Evolutionary conservation across 2,797 vertebrate species (phyloP), one percentile per base, ranked within the genome.

Genomic region (Sitta carolinensis): DNA sequence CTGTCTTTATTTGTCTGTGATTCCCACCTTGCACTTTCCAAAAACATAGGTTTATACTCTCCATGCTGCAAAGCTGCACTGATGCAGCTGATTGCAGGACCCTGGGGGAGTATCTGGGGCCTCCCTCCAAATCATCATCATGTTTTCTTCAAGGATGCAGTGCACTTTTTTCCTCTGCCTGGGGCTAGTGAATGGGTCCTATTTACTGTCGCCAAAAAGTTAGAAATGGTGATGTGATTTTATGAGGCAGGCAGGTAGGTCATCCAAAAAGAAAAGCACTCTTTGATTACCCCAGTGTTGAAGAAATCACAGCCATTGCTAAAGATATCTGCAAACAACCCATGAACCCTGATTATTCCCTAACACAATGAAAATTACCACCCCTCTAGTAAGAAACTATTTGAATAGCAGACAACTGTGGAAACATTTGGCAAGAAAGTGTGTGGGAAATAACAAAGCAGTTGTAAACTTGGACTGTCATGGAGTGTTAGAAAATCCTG

Each of bases 351-450:
- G 30, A 36, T 64, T 10, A 2, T 76, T 90, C 63, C 52, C 58
- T 69, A 59, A 21, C 16, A 38, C 14, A 18, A 38, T 52, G 21
- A 76, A 86, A 91, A 87, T 43, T 63, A 84, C 70, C 55, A 57
- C 17, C 9, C 4, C 43, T 9, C 29, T 59, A 75, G 52, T 76
- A 86, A 84, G 55, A 75, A 14, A 13, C 80, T 50, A 78, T 82
- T 43, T 82, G 68, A 92, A 92, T 61, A 94, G 85, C 85, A 94
- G 84, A 91, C 83, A 93, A 94, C 59, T 76, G 63, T 84, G 77
- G 78, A 91, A 94, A 96, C 10, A 8, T 84, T 90, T 92, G 94
- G 85, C 75, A 93, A 90, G 73, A 81, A 91, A 94, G 74, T 40
- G 32, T 7, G 38, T 75, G 67, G 69, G 54, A 91, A 67, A 93